Evolutionary conservation across 2,113 vertebrate species (phyloP).

Genomic region (Apodemus sylvaticus): DNA sequence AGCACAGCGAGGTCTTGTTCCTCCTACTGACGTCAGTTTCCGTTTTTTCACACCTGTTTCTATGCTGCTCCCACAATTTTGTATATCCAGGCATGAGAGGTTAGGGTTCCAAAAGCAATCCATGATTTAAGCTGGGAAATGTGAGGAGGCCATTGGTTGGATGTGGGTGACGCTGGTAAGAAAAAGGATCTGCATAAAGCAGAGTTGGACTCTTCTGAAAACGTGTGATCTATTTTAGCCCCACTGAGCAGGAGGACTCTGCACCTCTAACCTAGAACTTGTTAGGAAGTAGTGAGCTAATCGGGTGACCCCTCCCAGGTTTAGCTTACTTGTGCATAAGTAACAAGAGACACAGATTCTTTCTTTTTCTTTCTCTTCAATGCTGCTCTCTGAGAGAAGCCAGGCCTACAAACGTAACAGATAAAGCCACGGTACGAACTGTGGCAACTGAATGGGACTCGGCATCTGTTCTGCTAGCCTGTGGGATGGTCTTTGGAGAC

Average conservation of each 20-base stretch:
- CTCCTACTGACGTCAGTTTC: not conserved
- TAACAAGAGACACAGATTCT: not conserved
- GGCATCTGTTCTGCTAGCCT: not conserved
- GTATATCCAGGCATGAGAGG: not conserved
- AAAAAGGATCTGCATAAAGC: not conserved
- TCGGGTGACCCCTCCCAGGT: not conserved
- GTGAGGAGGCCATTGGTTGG: too few relatives aligned
- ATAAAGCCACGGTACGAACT: not conserved
- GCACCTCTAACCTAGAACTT: not conserved
- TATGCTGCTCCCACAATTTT: not conserved
- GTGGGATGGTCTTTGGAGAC: not conserved
- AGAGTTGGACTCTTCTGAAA: not conserved
- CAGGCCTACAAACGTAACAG: not conserved
- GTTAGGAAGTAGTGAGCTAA: not conserved
- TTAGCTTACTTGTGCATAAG: not conserved
- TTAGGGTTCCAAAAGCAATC: not conserved
- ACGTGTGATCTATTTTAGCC: rapidly evolving
- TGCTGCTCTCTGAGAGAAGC: not conserved
- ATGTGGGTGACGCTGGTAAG: not conserved
- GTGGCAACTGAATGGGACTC: not conserved
- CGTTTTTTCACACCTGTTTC: not conserved
- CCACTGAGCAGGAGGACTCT: not conserved
- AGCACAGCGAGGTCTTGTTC: not conserved
- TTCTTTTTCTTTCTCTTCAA: not conserved
- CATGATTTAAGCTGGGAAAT: not conserved